Base-by-base conservation (phyloP, 2,113 vertebrate species). In the Pipra filicauda region DNA sequence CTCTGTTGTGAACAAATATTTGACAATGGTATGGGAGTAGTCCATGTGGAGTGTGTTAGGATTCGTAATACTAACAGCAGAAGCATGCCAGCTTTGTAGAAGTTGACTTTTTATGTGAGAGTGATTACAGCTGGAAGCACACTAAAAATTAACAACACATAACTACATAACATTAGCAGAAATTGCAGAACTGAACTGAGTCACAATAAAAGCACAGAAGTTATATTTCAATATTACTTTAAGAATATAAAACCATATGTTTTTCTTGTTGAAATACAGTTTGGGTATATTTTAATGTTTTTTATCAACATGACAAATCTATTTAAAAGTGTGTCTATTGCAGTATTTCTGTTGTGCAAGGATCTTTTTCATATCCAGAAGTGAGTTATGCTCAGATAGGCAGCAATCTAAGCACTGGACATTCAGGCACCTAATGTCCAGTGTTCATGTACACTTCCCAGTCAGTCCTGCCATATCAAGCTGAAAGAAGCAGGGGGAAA, bases 51-150 rank as follows among this genome's bases (percentile, higher is more conserved):
- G 74, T 72, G 33, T 80, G 74, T 97, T 96, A 94, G 33, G 43
- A 73, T 75, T 61, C 87, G 73, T 89, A 95, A 88, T 80, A 79
- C 43, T 73, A 96, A 91, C 89, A 89, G 48, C 58, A 93, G 43
- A 97, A 95, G n/a, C 44, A 89, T 95, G 89, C 73, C 73, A 94
- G 67, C 67, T 95, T 96, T 93, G 85, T 82, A 91, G 57, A 13
- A 57, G 62, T 66, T 95, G 81, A 57, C 62, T 89, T 95, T 94
- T 94, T 94, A 88, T 94, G 39, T 73, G 51, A 78, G 70, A 96
- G 66, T 88, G 87, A 91, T 89, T 95, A 96, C 91, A 96, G 89
- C 89, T 96, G 91, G 77, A 83, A 94, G 64, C 54, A 82, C 46
- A 82, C 71, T 93, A 79, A 95, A 95, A 93, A 94, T 93, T 85